Evolutionary conservation across 1,140 invertebrate genomes (phyloP).

Genomic region (Eupristina koningsbergeri): DNA sequence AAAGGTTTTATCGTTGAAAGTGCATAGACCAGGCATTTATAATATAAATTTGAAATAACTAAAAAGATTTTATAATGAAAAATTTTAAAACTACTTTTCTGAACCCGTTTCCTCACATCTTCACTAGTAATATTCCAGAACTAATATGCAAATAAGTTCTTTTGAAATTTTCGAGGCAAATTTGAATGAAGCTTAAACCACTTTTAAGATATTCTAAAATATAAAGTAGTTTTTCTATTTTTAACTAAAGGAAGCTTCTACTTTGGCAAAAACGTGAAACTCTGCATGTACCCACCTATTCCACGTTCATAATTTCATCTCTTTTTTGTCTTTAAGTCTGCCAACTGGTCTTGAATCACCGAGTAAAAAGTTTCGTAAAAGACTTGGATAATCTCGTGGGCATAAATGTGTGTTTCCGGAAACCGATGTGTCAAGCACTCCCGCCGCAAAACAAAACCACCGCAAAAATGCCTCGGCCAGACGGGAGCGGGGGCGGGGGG

Average conservation of each 20-base stretch:
- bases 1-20: too few relatives aligned
- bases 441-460: neutral
- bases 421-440: neutral
- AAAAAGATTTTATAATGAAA: neutral
- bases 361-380: neutral
- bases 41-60: neutral
- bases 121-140: neutral
- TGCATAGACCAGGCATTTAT: too few relatives aligned
- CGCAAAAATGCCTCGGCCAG: neutral
- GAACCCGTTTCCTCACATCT: neutral
- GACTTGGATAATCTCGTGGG: neutral
- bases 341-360: too few relatives aligned
- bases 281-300: too few relatives aligned
- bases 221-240: neutral
- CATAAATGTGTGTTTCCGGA: neutral
- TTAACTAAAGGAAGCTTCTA: too few relatives aligned
- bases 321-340: neutral
- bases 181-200: neutral
- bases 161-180: neutral
- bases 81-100: neutral
- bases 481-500: fast-evolving
- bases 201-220: neutral
- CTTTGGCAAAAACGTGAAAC: too few relatives aligned
- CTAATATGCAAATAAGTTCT: neutral
- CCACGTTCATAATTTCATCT: neutral